These are phyloP conservation scores for Turritopsis dohrnii DNA, from an alignment of 30 jellyfish, hydroid and myxozoan species.

Conservation along the genomic window DNA sequence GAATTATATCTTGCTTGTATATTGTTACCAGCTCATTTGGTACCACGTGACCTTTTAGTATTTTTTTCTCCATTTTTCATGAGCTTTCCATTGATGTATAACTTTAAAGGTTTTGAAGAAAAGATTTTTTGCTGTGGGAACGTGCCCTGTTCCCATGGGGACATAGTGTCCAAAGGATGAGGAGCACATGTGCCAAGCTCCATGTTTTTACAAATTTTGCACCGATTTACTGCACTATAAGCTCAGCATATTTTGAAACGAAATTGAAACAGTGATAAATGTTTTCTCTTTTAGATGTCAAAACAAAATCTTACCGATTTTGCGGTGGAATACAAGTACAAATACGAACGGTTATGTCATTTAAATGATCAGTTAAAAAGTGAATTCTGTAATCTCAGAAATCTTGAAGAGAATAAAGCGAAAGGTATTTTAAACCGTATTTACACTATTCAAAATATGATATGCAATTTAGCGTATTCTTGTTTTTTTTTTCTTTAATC, in stretches of 20 bases:
- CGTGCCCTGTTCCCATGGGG: neutral
- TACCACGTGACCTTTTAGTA: neutral
- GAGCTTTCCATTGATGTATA: neutral
- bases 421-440: neutral
- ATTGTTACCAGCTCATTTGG: neutral
- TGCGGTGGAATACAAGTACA: constrained; percentile 1
- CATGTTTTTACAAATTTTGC: neutral
- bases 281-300: neutral
- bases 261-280: neutral
- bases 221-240: neutral
- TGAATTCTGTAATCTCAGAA: neutral
- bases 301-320: neutral
- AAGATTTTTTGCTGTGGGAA: neutral
- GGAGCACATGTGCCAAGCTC: neutral
- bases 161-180: neutral
- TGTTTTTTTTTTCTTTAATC: too few relatives aligned
- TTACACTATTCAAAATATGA: too few relatives aligned
- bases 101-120: neutral
- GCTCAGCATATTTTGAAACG: neutral
- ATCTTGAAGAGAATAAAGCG: neutral
- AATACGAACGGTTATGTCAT: neutral
- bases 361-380: neutral
- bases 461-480: too few relatives aligned
- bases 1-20: neutral
- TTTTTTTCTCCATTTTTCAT: neutral